A percentile compares a stretch with the other conserved stretches of the same genome.
phyloP scores from a whole-genome alignment of 2,797 vertebrate genomes.

The Hyperoplus lanceolatus region DNA sequence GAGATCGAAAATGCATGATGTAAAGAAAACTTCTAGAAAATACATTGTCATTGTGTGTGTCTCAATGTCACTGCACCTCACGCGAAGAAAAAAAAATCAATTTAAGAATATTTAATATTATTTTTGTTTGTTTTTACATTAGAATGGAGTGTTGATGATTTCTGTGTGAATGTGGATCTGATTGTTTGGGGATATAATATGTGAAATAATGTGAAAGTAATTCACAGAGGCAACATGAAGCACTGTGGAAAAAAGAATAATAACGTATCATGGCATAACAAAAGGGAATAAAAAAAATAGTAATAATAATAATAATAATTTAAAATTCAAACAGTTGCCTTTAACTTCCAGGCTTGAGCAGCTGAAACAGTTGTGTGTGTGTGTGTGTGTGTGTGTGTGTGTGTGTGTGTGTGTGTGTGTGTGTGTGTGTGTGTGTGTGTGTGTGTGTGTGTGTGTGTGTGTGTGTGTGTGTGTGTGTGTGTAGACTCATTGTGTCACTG shows the following conservation, averaged over 20 bases:
- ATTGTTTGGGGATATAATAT: conserved; percentile 25
- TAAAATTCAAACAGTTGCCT: conserved; percentile 34
- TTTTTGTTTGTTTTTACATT: not conserved
- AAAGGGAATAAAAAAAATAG: conserved; percentile 9
- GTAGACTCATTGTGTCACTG: conserved; percentile 22
- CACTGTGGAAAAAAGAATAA: conserved; percentile 49
- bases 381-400: too few relatives aligned
- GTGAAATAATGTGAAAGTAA: not conserved
- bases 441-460: too few relatives aligned
- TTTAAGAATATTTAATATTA: conserved; percentile 1
- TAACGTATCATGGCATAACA: conserved; percentile 6
- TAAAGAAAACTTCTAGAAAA: conserved; percentile 40
- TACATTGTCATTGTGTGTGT: conserved; percentile 27
- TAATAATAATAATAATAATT: conserved; percentile 1
- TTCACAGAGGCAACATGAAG: conserved; percentile 48
- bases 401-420: too few relatives aligned
- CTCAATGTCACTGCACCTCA: conserved; percentile 19
- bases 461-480: too few relatives aligned
- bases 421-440: too few relatives aligned
- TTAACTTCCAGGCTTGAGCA: conserved; percentile 38
- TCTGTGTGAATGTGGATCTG: conserved; percentile 31
- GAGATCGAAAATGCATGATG: conserved; percentile 64
- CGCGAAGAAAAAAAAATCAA: not conserved
- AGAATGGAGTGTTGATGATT: not conserved
- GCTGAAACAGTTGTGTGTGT: conserved; percentile 13